Evolutionary conservation across 1,140 invertebrate species (phyloP).

Genomic region (Aphelenchoides avenae): DNA sequence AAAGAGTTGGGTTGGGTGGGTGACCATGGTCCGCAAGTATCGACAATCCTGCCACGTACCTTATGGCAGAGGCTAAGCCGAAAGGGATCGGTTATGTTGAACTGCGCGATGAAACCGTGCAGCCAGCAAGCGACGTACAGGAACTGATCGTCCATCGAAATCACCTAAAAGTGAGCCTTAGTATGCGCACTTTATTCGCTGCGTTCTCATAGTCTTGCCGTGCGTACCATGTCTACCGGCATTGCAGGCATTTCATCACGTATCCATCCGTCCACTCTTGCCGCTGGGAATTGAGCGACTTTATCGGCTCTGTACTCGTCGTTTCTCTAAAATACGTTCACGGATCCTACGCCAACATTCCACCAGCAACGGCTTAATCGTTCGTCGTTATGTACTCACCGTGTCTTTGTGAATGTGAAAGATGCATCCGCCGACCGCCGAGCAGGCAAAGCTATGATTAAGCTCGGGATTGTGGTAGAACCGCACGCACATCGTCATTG

Average conservation of each 20-base stretch:
- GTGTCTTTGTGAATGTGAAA: conserved; percentile 45
- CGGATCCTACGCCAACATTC: conserved; percentile 5
- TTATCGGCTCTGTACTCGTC: conserved; percentile 32
- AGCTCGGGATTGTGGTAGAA: conserved; percentile 39
- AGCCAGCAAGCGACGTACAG: conserved; percentile 86
- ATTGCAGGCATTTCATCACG: conserved; percentile 36
- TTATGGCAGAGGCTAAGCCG: conserved; percentile 20
- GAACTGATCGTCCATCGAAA: conserved; percentile 87
- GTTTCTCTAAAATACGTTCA: conserved; percentile 23
- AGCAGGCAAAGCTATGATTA: conserved; percentile 35
- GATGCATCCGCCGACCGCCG: conserved; percentile 34
- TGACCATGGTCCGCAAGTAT: too few species aligned
- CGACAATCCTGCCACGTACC: conserved; percentile 14
- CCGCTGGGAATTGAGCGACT: conserved; percentile 40
- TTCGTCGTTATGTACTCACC: conserved; percentile 10
- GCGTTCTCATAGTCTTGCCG: background rate
- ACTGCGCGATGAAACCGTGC: conserved; percentile 86
- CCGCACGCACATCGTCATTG: conserved; percentile 36
- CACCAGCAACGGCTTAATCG: background rate
- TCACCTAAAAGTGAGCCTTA: conserved; percentile 64
- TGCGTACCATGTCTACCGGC: conserved; percentile 65
- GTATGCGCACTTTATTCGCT: too few species aligned
- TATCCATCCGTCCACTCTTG: conserved; percentile 32
- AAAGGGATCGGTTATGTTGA: conserved; percentile 77
- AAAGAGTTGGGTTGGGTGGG: too few species aligned